Evolutionary conservation across 64 coral and sea anemone species (phyloP).

Genomic region (Pocillopora verrucosa): DNA sequence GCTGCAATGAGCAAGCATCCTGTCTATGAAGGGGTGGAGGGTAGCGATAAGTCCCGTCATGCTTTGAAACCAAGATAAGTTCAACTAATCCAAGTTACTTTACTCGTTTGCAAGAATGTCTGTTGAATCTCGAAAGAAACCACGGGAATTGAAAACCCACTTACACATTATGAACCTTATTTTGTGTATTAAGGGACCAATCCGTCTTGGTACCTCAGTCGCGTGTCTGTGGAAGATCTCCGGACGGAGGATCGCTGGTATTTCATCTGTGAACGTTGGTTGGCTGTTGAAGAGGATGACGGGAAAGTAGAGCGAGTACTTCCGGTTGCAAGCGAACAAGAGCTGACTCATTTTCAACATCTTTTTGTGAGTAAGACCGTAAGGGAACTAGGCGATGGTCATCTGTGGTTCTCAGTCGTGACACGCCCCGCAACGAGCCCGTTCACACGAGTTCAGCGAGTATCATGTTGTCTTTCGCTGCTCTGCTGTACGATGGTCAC

Average conservation of each 20-base stretch:
- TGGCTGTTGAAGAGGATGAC: slow-evolving; percentile 86
- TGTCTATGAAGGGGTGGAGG: background rate
- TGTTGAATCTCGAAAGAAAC: background rate
- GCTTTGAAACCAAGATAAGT: too few relatives aligned
- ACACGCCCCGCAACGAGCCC: slow-evolving; percentile 69
- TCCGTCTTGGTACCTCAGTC: slow-evolving; percentile 89
- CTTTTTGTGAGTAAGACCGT: slow-evolving; percentile 87
- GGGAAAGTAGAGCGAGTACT: slow-evolving; percentile 80
- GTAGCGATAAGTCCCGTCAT: background rate
- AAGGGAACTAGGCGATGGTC: slow-evolving; percentile 78
- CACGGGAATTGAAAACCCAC: background rate
- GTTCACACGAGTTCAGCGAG: slow-evolving; percentile 78
- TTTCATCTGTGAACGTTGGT: slow-evolving; percentile 88
- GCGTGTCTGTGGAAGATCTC: slow-evolving; percentile 74
- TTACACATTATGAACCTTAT: background rate
- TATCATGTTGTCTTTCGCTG: slow-evolving; percentile 71
- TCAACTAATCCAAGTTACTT: too few relatives aligned
- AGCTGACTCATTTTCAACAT: slow-evolving; percentile 81
- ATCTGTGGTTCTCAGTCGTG: slow-evolving; percentile 86
- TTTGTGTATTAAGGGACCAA: slow-evolving; percentile 18
- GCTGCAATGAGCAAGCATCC: too few relatives aligned
- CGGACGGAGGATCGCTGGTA: slow-evolving; percentile 61
- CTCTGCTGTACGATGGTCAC: slow-evolving; percentile 93
- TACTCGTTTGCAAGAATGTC: too few relatives aligned
- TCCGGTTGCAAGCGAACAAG: slow-evolving; percentile 71